Evolutionary conservation across 2,888 invertebrate genomes (phyloP), one percentile per base, ranked within the genome.

Genomic region (Platerodrilus igneus): DNA sequence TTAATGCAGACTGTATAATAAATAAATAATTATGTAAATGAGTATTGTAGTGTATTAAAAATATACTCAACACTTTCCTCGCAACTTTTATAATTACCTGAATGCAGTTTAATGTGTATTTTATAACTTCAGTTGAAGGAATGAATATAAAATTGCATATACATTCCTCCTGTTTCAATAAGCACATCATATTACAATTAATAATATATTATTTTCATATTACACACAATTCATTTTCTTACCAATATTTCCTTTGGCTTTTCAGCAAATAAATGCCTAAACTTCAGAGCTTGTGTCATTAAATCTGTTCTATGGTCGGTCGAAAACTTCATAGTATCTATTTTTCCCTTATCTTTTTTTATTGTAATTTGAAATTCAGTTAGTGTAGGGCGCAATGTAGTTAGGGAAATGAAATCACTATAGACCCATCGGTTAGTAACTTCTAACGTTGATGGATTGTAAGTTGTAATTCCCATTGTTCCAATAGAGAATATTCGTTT

Each of bases 401-500:
- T 50, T 19, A 86, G 75, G 17, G 77, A 80, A 47, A 86, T 77
- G 41, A 93, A 83, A 62, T 90, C 90, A 3, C 79, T 76, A 60
- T 88, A 91, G 32, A 81, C 72, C 91, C 91, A 92, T 69, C 90
- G 86, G 72, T 99, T 99, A 37, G 99, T 99, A 49, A 90, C 77
- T 63, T 92, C 92, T 57, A 90, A 72, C 52, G 78, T 84, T 47
- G 75, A 78, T n/a, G 91, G 96, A 71, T 96, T 96, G 70, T 97
- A 97, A 1, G 99, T 99, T 28, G 96, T 92, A 56, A 99, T 88
- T 18, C 95, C 96, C 64, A 83, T 80, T 22, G 92, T 88, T 36
- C 97, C 97, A 60, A 99, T 83, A 5, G 97, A 93, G 66, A 99
- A 91, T 59, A 99, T 90, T 56, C 99, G 77, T 69, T 94, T 95